A percentile compares a stretch with the other conserved stretches of the same genome.
Conservation (phyloP, 2,113 vertebrate species). For the Xiphias gladius region DNA sequence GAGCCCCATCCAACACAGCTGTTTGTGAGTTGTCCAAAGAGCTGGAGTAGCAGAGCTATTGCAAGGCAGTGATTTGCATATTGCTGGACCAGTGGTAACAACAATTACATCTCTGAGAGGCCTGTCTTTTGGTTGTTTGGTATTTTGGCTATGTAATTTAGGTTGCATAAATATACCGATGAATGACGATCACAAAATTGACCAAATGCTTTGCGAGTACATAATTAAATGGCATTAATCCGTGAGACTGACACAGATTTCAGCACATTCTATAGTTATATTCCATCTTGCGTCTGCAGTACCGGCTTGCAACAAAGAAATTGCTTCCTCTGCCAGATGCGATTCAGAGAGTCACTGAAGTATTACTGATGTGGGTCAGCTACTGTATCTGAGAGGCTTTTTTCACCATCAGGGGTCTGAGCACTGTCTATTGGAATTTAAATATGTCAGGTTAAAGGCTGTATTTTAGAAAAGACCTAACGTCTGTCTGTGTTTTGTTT, state of each 20-base stretch:
- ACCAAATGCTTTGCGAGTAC: conserved; percentile 21
- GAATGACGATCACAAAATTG: conserved; percentile 33
- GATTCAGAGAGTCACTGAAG: conserved; percentile 17
- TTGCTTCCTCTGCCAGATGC: conserved; percentile 36
- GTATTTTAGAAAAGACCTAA: conserved; percentile 27
- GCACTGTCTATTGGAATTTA: conserved; percentile 39
- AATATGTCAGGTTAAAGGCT: conserved; percentile 43
- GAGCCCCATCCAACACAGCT: conserved; percentile 60
- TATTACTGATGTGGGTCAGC: conserved; percentile 46
- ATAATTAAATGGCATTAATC: conserved; percentile 44
- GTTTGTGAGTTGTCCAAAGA: conserved; percentile 67
- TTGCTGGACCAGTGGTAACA: conserved; percentile 47
- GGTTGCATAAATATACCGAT: conserved; percentile 47
- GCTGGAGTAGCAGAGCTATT: conserved; percentile 17
- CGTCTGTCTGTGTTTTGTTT: conserved; percentile 15
- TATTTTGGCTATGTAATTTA: conserved; percentile 44
- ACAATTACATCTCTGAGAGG: conserved; percentile 47
- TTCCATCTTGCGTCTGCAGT: conserved; percentile 10
- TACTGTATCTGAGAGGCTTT: conserved; percentile 45
- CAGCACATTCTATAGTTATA: conserved; percentile 16
- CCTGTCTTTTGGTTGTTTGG: conserved; percentile 40
- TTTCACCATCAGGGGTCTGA: conserved; percentile 46
- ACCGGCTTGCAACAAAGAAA: conserved; percentile 5
- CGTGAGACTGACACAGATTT: conserved; percentile 23
- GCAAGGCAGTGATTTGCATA: conserved; percentile 64